These are phyloP conservation scores for Andrena camellia DNA, from an alignment of 2,888 invertebrate genomes.

Conservation along the genomic window DNA sequence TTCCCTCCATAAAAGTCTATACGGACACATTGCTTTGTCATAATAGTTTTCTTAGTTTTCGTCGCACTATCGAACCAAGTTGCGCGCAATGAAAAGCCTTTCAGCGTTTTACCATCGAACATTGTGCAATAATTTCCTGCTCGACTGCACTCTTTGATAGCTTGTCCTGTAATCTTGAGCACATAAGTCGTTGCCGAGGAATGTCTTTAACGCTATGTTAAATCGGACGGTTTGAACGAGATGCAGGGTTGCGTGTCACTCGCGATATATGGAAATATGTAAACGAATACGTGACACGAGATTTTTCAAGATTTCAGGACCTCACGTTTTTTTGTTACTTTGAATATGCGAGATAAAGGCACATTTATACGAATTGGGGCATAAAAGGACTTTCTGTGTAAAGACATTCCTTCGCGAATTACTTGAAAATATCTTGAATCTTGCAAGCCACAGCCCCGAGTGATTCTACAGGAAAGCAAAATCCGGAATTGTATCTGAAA, in stretches of 20 bases:
- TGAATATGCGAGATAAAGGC: background rate
- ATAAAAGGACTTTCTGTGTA: background rate
- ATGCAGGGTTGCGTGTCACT: background rate
- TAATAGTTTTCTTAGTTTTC: background rate
- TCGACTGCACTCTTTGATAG: conserved; percentile 40
- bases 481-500: background rate
- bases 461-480: too few species aligned
- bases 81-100: conserved; percentile 8
- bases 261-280: background rate
- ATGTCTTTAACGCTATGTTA: conserved; percentile 17
- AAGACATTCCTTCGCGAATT: background rate
- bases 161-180: conserved; percentile 31
- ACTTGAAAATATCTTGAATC: background rate
- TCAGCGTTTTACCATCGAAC: conserved; percentile 29
- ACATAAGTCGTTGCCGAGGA: conserved; percentile 22
- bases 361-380: background rate
- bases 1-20: background rate
- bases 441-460: background rate
- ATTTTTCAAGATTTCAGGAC: too few species aligned
- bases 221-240: conserved; percentile 14
- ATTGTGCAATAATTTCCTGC: conserved; percentile 45
- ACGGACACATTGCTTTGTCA: background rate
- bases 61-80: background rate
- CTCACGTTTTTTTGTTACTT: background rate
- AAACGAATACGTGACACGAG: background rate